These are phyloP conservation scores for Amphipyra tragopoginis DNA, from an alignment of 2,888 invertebrate species.

Conservation along the genomic window DNA sequence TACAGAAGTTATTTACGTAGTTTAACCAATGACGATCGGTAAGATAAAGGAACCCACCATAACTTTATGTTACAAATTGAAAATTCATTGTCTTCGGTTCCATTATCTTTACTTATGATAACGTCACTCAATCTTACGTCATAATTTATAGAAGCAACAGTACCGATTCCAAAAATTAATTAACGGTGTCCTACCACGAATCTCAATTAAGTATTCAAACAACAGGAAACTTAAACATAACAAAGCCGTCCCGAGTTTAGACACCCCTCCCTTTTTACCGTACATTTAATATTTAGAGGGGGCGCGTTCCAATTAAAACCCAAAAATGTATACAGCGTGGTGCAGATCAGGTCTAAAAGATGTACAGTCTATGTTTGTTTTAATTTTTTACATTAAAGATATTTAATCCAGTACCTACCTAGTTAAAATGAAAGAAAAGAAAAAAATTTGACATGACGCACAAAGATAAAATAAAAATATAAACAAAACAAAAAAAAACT, in stretches of 20 bases:
- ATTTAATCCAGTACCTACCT: too few relatives aligned
- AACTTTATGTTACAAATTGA: too few relatives aligned
- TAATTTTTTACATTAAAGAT: too few relatives aligned
- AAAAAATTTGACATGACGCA: too few relatives aligned
- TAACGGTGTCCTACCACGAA: constrained; percentile 16
- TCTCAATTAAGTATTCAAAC: constrained; percentile 50
- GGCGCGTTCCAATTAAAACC: constrained; percentile 43
- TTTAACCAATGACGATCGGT: too few relatives aligned
- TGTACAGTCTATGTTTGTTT: constrained; percentile 2
- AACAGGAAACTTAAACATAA: constrained; percentile 47
- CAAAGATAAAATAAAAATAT: too few relatives aligned
- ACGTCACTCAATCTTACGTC: not conserved
- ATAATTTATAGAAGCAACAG: constrained; percentile 5
- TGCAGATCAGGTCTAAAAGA: constrained; percentile 5
- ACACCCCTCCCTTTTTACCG: constrained; percentile 23
- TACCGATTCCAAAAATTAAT: constrained; percentile 42
- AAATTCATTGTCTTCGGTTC: too few relatives aligned
- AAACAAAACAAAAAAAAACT: too few relatives aligned
- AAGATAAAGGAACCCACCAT: too few relatives aligned
- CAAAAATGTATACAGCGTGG: constrained; percentile 25
- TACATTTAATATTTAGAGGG: constrained; percentile 49
- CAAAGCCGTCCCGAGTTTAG: constrained; percentile 31
- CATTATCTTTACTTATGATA: not conserved
- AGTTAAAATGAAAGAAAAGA: too few relatives aligned
- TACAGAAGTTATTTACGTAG: too few relatives aligned